phyloP scores from a whole-genome alignment of 2,888 invertebrate species.

The Tetropium fuscum region DNA sequence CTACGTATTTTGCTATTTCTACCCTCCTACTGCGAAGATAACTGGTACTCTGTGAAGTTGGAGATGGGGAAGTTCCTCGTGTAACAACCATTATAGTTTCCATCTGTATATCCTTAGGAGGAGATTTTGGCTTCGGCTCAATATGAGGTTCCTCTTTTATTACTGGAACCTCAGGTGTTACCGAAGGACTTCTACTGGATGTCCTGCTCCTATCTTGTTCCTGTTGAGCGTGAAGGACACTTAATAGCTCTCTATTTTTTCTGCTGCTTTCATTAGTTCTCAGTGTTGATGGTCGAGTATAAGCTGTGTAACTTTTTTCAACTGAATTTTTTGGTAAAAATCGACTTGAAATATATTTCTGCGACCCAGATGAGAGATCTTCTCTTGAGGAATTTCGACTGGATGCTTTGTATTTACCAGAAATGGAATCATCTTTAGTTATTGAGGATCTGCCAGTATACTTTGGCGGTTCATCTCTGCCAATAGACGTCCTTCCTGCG shows the following conservation, averaged over 20 bases:
- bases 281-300: conserved; percentile 57
- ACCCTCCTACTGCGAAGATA: conserved; percentile 76
- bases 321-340: conserved; percentile 65
- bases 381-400: conserved; percentile 56
- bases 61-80: conserved; percentile 83
- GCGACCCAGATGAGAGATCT: conserved; percentile 57
- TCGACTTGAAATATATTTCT: conserved; percentile 64
- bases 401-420: conserved; percentile 34
- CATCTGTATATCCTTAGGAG: conserved; percentile 55
- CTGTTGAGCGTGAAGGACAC: conserved; percentile 59
- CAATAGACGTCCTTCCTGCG: conserved; percentile 50
- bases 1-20: conserved; percentile 79
- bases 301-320: conserved; percentile 64
- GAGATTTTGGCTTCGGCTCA: conserved; percentile 41
- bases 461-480: conserved; percentile 44
- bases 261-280: conserved; percentile 61
- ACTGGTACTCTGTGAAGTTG: conserved; percentile 69
- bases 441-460: conserved; percentile 45
- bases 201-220: conserved; percentile 58
- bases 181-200: conserved; percentile 59
- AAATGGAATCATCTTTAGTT: conserved; percentile 46
- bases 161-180: conserved; percentile 52
- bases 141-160: conserved; percentile 25
- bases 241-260: conserved; percentile 62
- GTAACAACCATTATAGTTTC: conserved; percentile 75